Evolutionary conservation across 2,888 invertebrate species (phyloP).

Genomic region (Phyto melanocephala): DNA sequence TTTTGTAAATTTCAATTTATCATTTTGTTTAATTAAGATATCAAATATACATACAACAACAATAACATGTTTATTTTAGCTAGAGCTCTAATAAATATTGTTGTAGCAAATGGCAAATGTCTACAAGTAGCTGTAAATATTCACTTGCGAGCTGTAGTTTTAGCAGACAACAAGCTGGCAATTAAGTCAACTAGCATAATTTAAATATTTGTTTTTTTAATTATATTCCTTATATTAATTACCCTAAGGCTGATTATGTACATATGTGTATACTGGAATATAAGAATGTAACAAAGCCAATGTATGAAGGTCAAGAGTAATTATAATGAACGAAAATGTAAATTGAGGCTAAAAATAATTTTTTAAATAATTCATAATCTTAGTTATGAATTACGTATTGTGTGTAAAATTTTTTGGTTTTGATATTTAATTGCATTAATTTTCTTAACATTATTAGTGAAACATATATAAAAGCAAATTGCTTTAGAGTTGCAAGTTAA

Average conservation of each 20-base stretch:
- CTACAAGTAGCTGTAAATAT: slow-evolving; percentile 1
- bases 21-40: slow-evolving; percentile 51
- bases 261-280: neutral
- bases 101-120: slow-evolving; percentile 18
- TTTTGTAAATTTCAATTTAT: slow-evolving; percentile 45
- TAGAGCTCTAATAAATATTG: slow-evolving; percentile 19
- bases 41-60: slow-evolving; percentile 28
- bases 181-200: slow-evolving; percentile 49
- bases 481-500: too few relatives aligned
- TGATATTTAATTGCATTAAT: too few relatives aligned
- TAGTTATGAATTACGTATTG: too few relatives aligned
- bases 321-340: neutral
- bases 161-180: slow-evolving; percentile 35
- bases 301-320: slow-evolving; percentile 8
- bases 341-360: neutral
- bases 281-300: neutral
- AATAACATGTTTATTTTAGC: slow-evolving; percentile 36
- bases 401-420: too few relatives aligned
- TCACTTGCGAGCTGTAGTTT: neutral
- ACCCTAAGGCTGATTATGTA: neutral
- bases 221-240: neutral
- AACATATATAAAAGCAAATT: too few relatives aligned
- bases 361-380: too few relatives aligned
- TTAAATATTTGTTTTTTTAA: slow-evolving; percentile 22
- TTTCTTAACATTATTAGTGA: too few relatives aligned